Evolutionary conservation across 2,797 vertebrate genomes (phyloP), one percentile per base, ranked within the genome.

Genomic region (Muscicapa striata): DNA sequence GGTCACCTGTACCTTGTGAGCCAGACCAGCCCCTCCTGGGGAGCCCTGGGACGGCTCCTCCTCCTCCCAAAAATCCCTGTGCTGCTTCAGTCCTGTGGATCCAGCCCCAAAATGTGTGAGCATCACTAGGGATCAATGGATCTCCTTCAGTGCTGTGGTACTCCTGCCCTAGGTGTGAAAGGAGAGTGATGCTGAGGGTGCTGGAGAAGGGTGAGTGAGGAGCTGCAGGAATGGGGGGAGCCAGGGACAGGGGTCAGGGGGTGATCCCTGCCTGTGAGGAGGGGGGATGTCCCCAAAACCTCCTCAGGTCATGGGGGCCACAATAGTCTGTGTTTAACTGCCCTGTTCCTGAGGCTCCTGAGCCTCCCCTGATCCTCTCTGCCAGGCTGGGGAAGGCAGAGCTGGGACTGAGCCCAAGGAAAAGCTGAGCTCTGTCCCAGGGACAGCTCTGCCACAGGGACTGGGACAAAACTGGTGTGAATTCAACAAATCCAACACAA

Each of bases 81-180:
- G 26, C 93, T 95, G 72, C 78, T 95, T 94, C 93, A 97, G 86
- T 61, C 68, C 74, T 23, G 27, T 30, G 79, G 84, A 83, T 72
- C 73, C 85, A 36, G 84, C 94, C 78, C 78, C 80, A 69, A 77
- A 81, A 59, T 46, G 62, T 4, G 7, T 3, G 73, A 45, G 89
- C 80, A 93, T 92, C 92, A 77, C 96, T 89, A 95, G 61, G 38
- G 70, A 83, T 92, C 63, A 96, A 92, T 26, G 64, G 36, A 52
- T 85, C 94, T 92, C 77, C 54, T 84, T 67, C 86, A 59, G 92
- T 52, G 75, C 59, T 80, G 93, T 78, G 92, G 84, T 90, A 88
- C 27, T 30, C 6, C 49, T 51, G 49, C 27, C 17, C 49, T 18
- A 11, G 48, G 49, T 18, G 27, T 51, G 16, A 29, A 7, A 18